Evolutionary conservation across 2,888 invertebrate genomes (phyloP).

Genomic region (Teleogryllus oceanicus): DNA sequence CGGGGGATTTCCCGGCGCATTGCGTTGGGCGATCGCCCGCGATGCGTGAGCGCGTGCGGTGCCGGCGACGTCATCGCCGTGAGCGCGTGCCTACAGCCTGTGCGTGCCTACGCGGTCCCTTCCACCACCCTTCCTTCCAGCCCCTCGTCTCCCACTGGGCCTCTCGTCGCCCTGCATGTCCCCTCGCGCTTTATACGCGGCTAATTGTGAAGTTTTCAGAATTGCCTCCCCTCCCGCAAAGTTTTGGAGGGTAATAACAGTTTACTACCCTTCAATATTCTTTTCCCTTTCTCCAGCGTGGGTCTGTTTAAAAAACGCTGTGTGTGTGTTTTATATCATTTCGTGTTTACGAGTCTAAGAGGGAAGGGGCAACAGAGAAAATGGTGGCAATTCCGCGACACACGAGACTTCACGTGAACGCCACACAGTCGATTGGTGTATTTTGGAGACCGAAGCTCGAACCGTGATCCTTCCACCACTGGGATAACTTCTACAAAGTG

Average conservation of each 20-base stretch:
- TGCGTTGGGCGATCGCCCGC: not conserved
- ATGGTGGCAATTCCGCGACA: too few relatives aligned
- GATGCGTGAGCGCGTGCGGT: conserved; percentile 3
- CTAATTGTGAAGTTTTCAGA: conserved; percentile 18
- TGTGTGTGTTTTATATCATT: not conserved
- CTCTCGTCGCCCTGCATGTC: not conserved
- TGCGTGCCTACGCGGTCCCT: not conserved
- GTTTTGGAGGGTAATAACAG: not conserved
- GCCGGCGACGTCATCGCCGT: not conserved
- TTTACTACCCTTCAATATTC: conserved; percentile 18
- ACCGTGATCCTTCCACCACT: too few relatives aligned
- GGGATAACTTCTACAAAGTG: too few relatives aligned
- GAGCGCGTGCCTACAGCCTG: not conserved
- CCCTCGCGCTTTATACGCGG: not conserved
- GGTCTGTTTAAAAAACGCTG: not conserved
- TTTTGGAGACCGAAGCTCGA: too few relatives aligned
- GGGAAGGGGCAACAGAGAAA: too few relatives aligned
- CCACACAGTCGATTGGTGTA: too few relatives aligned
- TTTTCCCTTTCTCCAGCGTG: not conserved
- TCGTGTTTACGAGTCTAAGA: not conserved
- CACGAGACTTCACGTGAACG: too few relatives aligned
- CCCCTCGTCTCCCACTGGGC: not conserved
- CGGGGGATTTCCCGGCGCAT: not conserved
- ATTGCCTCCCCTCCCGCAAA: not conserved
- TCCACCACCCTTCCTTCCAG: not conserved